phyloP scores from a whole-genome alignment of 1,140 invertebrate genomes.

The Cardiocondyla obscurior region DNA sequence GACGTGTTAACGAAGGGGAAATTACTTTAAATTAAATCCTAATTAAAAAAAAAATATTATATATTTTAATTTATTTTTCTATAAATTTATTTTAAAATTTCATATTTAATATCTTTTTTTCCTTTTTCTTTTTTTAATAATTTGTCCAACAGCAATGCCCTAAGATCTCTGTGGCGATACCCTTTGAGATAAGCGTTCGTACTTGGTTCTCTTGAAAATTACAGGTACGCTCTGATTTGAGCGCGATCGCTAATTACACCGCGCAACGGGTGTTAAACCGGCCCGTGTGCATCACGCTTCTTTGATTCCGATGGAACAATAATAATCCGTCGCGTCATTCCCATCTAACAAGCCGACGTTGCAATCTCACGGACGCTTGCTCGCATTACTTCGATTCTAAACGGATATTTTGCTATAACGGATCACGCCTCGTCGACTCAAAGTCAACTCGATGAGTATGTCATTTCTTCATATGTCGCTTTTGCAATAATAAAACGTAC shows the following conservation, averaged over 20 bases:
- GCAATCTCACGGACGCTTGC: background rate
- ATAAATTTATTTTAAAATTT: no score
- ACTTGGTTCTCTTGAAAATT: background rate
- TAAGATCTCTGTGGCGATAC: background rate
- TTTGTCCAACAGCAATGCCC: background rate
- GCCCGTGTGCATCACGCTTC: background rate
- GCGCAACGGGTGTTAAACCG: constrained; percentile 7
- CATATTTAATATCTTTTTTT: background rate
- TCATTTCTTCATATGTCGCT: background rate
- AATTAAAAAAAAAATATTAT: no score
- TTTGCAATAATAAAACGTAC: background rate
- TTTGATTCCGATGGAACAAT: constrained; percentile 31
- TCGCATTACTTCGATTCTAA: background rate
- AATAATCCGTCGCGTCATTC: constrained; percentile 19
- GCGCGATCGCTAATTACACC: constrained; percentile 17
- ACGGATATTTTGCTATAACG: background rate
- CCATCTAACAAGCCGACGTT: background rate
- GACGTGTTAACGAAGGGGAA: background rate
- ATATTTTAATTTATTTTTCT: background rate
- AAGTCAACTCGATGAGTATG: background rate
- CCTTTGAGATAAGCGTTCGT: background rate
- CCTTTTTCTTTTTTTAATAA: background rate
- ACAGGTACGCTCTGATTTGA: background rate
- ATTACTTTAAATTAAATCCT: no score
- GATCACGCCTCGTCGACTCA: background rate